Conservation (phyloP, 1,140 invertebrate species). For the Drosophila seguyi region DNA sequence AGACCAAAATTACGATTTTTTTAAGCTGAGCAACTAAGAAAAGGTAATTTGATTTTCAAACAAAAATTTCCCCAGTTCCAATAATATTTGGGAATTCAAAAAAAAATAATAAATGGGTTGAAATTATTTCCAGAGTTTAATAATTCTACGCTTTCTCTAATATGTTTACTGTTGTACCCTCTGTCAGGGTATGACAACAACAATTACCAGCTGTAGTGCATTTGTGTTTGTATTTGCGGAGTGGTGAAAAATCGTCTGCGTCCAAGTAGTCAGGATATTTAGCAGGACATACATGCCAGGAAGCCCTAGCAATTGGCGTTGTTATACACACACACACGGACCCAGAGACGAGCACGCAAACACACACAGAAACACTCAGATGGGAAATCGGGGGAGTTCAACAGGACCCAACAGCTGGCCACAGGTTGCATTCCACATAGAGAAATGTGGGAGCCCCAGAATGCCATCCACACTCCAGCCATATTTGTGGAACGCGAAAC, state of each 20-base stretch:
- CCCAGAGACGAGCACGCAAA: constrained; percentile 1
- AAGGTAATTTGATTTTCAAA: not conserved
- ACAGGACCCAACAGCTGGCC: constrained; percentile 77
- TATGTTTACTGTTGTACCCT: not conserved
- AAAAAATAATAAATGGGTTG: too few species aligned
- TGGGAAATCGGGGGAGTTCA: constrained; percentile 48
- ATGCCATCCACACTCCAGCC: constrained; percentile 57
- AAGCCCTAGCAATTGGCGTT: constrained; percentile 73
- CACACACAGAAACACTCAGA: constrained; percentile 17
- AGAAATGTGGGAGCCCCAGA: constrained; percentile 43
- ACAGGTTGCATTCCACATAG: constrained; percentile 65
- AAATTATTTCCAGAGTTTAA: not conserved
- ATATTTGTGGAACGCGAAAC: constrained; percentile 64
- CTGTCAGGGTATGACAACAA: constrained; percentile 46
- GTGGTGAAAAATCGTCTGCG: constrained; percentile 44
- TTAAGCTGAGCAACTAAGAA: not conserved
- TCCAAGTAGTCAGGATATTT: constrained; percentile 63
- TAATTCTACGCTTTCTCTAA: not conserved
- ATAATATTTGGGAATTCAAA: not conserved
- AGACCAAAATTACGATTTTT: not conserved
- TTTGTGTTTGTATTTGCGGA: constrained; percentile 19
- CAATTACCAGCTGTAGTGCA: constrained; percentile 71
- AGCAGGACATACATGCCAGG: constrained; percentile 55
- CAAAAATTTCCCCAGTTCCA: not conserved
- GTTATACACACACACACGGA: constrained; percentile 32